These are phyloP conservation scores for Callopanchax toddi DNA, from an alignment of 2,113 vertebrate genomes.

Conservation along the genomic window DNA sequence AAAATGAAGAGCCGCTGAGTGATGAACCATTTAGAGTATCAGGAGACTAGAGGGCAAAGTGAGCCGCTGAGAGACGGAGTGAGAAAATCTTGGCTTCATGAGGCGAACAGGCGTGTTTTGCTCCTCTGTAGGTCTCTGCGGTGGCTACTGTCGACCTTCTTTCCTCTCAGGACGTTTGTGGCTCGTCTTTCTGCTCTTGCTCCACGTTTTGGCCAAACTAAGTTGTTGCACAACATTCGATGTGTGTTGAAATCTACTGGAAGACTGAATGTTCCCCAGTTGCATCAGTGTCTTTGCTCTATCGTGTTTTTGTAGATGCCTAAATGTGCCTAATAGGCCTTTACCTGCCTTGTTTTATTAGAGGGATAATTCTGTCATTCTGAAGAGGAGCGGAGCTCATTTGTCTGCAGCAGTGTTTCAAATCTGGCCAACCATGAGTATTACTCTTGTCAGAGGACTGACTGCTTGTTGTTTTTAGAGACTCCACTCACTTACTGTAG, in stretches of 20 bases:
- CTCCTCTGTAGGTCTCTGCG: constrained; percentile 67
- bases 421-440: no score
- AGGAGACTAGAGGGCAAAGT: constrained; percentile 30
- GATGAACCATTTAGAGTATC: constrained; percentile 30
- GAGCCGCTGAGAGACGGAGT: constrained; percentile 24
- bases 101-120: constrained; percentile 50
- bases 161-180: constrained; percentile 30
- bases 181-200: constrained; percentile 26
- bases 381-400: no score
- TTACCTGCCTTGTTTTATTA: no score
- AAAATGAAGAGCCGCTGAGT: constrained; percentile 14
- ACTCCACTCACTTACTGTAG: no score
- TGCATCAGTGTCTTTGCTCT: no score
- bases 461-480: no score
- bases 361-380: no score
- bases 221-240: neutral
- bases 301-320: no score
- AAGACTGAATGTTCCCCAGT: no score
- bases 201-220: constrained; percentile 5
- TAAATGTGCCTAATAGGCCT: no score
- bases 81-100: constrained; percentile 24
- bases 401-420: no score
- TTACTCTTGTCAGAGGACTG: no score
- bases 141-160: constrained; percentile 45
- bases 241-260: neutral